Evolutionary conservation across 2,888 invertebrate genomes (phyloP), one percentile per base, ranked within the genome.

Genomic region (Bellardia pandia): DNA sequence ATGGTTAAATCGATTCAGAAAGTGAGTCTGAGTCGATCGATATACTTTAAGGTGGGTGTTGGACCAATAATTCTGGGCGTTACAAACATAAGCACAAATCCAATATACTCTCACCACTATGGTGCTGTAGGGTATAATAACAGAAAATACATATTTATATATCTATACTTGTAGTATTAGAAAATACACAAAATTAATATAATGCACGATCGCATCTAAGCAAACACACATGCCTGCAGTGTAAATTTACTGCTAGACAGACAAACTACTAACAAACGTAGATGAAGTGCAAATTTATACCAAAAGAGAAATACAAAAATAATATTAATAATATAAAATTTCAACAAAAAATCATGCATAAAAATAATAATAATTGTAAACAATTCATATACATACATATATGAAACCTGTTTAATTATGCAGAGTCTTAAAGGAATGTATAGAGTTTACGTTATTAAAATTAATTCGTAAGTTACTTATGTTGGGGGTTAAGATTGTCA

Each of bases 121-220:
- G 23, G 23, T 23, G 23, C 1, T 23, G 1, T 23, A 23, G 23
- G 23, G 23, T 23, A 23, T 23, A 23, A 45, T 45, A 45, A 45
- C 11, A 13, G 3, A 37, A 37, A 11, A 33, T 64, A 13, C 64
- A 23, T 33, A 23, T 23, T 23, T 23, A 23, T 23, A 23, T 23
- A 23, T 23, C 23, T 23, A 23, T 23, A 23, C 1, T 23, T 1
- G 23, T 23, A 68, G 13, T 58, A 60, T 79, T 60, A 69, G 75
- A 68, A 76, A 68, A 76, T 60, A 69, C 45, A 4, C 16, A 80
- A n/a, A 45, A 1, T 23, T 23, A 23, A 23, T 23, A 30, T 11
- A 23, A 37, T 37, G 42, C 58, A 23, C 13, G 62, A 80, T 80
- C 30, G 79, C 62, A 80, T 68, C 71, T 53, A 80, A 58, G 75